Evolutionary conservation across 2,888 invertebrate species (phyloP), one percentile per base, ranked within the genome.

Genomic region (Idaea biselata): DNA sequence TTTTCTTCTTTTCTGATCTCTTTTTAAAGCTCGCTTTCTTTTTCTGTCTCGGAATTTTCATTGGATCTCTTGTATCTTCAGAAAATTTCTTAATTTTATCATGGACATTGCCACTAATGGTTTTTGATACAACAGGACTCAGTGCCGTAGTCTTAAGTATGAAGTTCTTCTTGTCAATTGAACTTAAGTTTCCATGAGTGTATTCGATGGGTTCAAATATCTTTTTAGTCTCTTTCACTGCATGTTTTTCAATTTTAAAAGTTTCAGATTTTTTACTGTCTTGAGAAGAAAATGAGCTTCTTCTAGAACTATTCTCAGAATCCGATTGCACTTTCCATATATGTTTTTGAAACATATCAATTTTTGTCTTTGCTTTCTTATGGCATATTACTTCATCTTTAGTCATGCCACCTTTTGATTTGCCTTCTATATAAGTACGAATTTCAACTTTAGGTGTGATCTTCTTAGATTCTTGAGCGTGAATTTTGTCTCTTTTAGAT

Each of bases 301-400:
- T 71, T 63, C 84, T 70, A 17, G 88, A 88, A 69, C 88, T 90
- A 58, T 77, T 80, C 60, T 92, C 89, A 0, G 90, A 88, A 67
- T 91, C 90, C 0, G 89, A 80, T 69, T 92, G 87, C 1, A 82
- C 79, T 71, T 88, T 87, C 64, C 78, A 80, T 66, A 93, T 89
- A 63, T 91, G 88, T 69, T 89, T 91, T 82, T 93, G 93, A 63
- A 93, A 93, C 85, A 92, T 85, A 67, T 93, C 92, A 6, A 93
- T 93, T 73, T 89, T 90, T 0, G 84, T 81, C 74, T 89, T 92
- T 0, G 93, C 93, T 76, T 91, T 91, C 58, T 82, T 88, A 63
- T 88, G 86, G 65, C 89, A 92, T 7, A 93, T 77, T 0, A 83
- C 84, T 77, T 90, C 87, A 18, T 89, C 90, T 74, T 87, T 89